Base-by-base conservation (phyloP, 2,888 invertebrate genomes). In the Pelosia muscerda region DNA sequence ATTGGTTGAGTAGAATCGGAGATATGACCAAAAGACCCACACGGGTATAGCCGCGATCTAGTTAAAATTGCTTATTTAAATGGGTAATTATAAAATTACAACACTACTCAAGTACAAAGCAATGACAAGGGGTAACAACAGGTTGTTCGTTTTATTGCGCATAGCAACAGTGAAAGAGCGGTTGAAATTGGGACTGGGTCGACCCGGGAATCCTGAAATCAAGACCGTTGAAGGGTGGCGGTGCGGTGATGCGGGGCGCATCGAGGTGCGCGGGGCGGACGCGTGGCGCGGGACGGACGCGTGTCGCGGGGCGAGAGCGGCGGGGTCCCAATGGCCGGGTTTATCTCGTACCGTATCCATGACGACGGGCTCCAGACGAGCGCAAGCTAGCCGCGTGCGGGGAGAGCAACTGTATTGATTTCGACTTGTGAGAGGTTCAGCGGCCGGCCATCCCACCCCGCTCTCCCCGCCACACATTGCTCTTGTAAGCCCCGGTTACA, bases 371-470 rank as follows among this genome's bases (percentile, higher is more conserved):
- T 87, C 86, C 89, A 90, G 91, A 88, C 88, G 86, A 84, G 84
- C 89, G 90, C 88, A 78, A 79, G 81, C 83, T 81, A 81, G 72
- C 72, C 85, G 87, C 85, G 91, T 85, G 91, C 86, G 92, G 93
- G 87, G 93, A 91, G 93, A 91, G 95, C 95, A 95, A 96, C 95
- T 95, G 94, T 95, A 95, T 95, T 94, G 95, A 94, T 95, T 94
- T 95, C 91, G 95, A 92, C 87, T 83, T 79, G 84, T 86, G 81
- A 88, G 86, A 88, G 86, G 94, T 93, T 94, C 93, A 92, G 87
- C 93, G 93, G 87, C 94, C 92, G 90, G 79, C 83, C 79, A 76
- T 77, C 83, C 66, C 73, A 63, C 88, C 86, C 87, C 84, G 81
- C 71, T 83, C 86, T 81, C 82, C 73, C 84, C 83, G 78, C 85